Evolutionary conservation across 2,113 vertebrate genomes (phyloP), one percentile per base, ranked within the genome.

Genomic region (Paratilapia polleni): DNA sequence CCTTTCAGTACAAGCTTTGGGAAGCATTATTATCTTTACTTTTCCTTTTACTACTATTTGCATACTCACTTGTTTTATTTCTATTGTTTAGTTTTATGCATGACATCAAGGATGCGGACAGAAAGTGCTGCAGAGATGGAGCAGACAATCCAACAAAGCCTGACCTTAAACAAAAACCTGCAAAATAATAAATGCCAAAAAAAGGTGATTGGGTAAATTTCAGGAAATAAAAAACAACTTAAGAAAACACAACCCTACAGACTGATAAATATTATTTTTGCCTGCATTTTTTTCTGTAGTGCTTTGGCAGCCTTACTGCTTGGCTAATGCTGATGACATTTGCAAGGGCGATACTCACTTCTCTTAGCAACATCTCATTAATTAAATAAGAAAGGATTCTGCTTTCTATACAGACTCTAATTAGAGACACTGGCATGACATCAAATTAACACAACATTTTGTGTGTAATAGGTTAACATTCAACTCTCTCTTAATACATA

Each of bases 321-420:
- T 19, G 9, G 34, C 43, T 34, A 78, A 78, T 17, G 47, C 24
- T 13, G 17, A 70, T 52, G 57, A 20, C 80, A 61, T 86, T 78
- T 63, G 41, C 9, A 49, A 49, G 41, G 31, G 68, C 62, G 17
- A 70, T 15, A 22, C 64, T 38, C 19, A 2, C 43, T 34, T 85
- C 74, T 57, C 88, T 84, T 73, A 81, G 80, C 80, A 82, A 86
- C 61, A 0, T 26, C 52, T 24, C 19, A 11, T 64, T 77, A 54
- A 70, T 75, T 34, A 76, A 11, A 52, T 36, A 9, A 20, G 5
- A 62, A 56, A 63, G n/a, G 1, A 43, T 74, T 63, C 34, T 36
- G 8, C 22, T 54, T 43, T 13, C 58, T 36, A 4, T 41, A 58
- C 47, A 43, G 17, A 41, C 43, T 77, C 34, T 61, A 79, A 77